phyloP scores from a whole-genome alignment of 2,888 invertebrate genomes.

The Tiliacea aurago region DNA sequence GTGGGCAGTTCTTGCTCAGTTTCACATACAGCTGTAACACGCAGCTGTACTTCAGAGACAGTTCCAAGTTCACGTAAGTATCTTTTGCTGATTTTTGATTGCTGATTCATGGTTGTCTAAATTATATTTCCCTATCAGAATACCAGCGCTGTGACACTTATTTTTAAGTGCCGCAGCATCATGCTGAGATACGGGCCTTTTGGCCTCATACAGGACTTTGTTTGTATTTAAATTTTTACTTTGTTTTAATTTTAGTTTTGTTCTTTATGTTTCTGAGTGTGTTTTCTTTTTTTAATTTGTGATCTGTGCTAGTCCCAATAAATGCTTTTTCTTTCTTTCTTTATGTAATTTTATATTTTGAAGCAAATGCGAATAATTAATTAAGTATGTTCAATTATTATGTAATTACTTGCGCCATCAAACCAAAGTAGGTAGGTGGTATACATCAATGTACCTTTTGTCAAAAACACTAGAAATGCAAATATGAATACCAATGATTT shows the following conservation, averaged over 20 bases:
- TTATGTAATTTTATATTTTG: not conserved
- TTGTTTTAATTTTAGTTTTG: too few species aligned
- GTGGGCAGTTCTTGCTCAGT: constrained; percentile 97
- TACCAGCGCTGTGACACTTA: too few species aligned
- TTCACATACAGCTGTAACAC: constrained; percentile 93
- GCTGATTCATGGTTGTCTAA: not conserved
- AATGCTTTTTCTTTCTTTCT: too few species aligned
- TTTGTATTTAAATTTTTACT: too few species aligned
- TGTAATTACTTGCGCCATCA: not conserved
- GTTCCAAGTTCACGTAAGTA: constrained; percentile 86
- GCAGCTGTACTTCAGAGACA: constrained; percentile 90
- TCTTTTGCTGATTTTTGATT: not conserved
- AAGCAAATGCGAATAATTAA: constrained; percentile 17
- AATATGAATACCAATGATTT: constrained; percentile 4
- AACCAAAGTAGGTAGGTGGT: not conserved
- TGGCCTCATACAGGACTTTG: too few species aligned
- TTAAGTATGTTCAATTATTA: not conserved
- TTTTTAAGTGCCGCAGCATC: too few species aligned
- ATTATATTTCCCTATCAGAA: not conserved
- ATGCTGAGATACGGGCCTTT: too few species aligned
- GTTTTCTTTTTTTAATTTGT: too few species aligned
- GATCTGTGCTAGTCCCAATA: too few species aligned
- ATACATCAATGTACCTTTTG: not conserved
- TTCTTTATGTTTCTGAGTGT: too few species aligned
- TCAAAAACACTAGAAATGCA: not conserved